Base-by-base conservation (phyloP, 2,797 vertebrate genomes). In the Margarornis squamiger region DNA sequence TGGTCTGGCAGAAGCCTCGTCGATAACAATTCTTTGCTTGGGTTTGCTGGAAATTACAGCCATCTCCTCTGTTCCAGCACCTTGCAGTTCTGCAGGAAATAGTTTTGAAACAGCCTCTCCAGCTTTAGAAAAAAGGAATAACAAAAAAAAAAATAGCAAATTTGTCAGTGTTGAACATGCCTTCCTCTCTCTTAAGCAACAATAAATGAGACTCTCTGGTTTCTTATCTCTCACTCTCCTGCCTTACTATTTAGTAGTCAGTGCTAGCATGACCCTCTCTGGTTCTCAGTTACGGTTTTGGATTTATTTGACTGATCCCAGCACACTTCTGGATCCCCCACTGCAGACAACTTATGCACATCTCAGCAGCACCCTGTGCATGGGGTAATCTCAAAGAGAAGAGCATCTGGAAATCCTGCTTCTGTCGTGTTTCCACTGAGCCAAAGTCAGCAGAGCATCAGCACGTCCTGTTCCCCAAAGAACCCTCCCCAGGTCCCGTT, bases 31-130 rank as follows among this genome's bases (percentile, higher is more conserved):
- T 72, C 76, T 84, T 95, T 76, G 57, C 71, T 73, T 75, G 55
- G 39, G 51, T 88, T 94, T 93, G 70, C 71, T 95, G 92, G 80
- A 93, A 96, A 95, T 96, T 76, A 70, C 76, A 93, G 34, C 48
- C 6, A 0, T 81, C 79, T 90, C 51, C 65, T 92, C 66, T 2
- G 1, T 52, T 88, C 79, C 76, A 91, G 63, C 62, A 58, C 46
- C 67, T 70, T 70, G 49, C 38, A 90, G 23, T 84, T 84, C 62
- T 88, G 59, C 0, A 0, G 55, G 79, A 93, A 94, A 70, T 16
- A 91, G 82, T 79, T 95, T 92, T 81, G 62, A 92, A 93, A 91
- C 18, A 88, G 51, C 22, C 77, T 52, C 59, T 73, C 48, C 20
- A 18, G 36, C 10, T 76, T 55, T 27, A 41, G 45, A 10, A 57